Conservation (phyloP, 2,113 vertebrate species). For the Dromaius novaehollandiae region DNA sequence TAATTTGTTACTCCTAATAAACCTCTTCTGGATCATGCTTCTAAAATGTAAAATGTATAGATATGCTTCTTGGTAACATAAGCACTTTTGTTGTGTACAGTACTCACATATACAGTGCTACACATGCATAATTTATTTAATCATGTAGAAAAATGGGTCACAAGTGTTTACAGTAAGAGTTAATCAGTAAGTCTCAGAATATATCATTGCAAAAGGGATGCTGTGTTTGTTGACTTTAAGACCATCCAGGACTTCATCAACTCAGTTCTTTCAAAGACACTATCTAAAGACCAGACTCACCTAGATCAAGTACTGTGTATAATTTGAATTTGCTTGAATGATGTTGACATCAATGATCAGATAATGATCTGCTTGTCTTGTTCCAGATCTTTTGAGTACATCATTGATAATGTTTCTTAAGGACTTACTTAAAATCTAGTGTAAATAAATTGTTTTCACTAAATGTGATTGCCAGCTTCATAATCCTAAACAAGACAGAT, state of each 20-base stretch:
- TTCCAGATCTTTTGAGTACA: neutral
- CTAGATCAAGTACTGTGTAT: neutral
- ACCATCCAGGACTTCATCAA: neutral
- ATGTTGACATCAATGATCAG: neutral
- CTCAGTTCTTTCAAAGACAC: neutral
- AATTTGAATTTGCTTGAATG: neutral
- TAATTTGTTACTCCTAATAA: conserved; percentile 11
- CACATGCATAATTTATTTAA: neutral
- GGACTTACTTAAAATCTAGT: neutral
- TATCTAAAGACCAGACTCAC: neutral
- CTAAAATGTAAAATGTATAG: neutral
- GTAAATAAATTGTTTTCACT: neutral
- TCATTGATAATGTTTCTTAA: neutral
- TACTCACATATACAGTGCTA: neutral
- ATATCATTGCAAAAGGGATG: neutral
- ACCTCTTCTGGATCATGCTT: neutral
- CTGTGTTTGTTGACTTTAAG: conserved; percentile 17
- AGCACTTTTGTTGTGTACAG: neutral
- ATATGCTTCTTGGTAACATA: neutral
- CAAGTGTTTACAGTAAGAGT: neutral
- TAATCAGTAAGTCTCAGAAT: neutral
- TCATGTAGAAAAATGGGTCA: neutral
- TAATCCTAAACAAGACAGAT: neutral
- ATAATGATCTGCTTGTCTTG: neutral
- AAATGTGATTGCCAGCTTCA: neutral